phyloP scores from a whole-genome alignment of 2,888 invertebrate genomes.

The Phragmatobia fuliginosa region DNA sequence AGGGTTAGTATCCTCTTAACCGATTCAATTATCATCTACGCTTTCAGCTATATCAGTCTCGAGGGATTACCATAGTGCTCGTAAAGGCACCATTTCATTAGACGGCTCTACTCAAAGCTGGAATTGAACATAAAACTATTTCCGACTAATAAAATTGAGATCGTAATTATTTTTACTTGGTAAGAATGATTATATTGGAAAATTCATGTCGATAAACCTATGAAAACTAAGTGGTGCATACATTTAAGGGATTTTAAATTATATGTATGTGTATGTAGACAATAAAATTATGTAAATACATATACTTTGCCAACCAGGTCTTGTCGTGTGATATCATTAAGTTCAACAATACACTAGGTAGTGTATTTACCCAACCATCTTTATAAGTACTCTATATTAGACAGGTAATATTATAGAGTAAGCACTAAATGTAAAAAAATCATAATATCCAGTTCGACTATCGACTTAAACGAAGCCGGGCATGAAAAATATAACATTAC shows the following conservation, averaged over 20 bases:
- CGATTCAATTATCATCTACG: conserved; percentile 10
- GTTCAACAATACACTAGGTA: background rate
- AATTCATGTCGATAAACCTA: background rate
- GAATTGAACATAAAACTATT: conserved; percentile 6
- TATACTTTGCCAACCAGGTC: background rate
- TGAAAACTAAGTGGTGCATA: background rate
- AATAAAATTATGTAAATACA: too few relatives aligned
- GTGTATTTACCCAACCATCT: background rate
- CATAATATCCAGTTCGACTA: too few relatives aligned
- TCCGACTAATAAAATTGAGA: conserved; percentile 6
- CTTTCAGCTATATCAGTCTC: background rate
- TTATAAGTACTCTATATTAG: background rate
- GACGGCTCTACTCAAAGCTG: background rate
- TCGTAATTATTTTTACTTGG: background rate
- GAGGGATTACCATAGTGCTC: conserved; percentile 7
- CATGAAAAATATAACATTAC: conserved; percentile 2
- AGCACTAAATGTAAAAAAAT: too few relatives aligned
- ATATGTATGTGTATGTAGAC: too few relatives aligned
- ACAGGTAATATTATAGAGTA: background rate
- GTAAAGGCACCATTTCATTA: conserved; percentile 10
- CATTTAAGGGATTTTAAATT: background rate
- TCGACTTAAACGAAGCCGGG: background rate
- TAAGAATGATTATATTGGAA: background rate
- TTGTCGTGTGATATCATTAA: background rate
- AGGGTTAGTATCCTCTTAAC: conserved; percentile 15